Percentiles rank a stretch among this genome's conserved stretches.
These are phyloP conservation scores for Sabellastarte sp. DNA, from an alignment of 2,888 invertebrate species.

Conservation along the genomic window DNA sequence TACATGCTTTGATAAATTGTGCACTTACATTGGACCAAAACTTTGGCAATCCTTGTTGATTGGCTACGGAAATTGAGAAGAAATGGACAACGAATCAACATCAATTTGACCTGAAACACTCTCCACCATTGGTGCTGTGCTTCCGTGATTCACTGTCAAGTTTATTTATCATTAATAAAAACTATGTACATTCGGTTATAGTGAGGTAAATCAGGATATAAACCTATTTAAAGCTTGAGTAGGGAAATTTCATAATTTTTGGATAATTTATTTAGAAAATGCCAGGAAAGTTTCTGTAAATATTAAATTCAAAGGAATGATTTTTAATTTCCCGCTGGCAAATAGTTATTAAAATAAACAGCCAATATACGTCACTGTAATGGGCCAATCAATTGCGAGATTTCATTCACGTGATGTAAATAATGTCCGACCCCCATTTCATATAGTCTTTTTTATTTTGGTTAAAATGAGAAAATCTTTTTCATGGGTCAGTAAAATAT, in stretches of 20 bases:
- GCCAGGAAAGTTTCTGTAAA: too few species aligned
- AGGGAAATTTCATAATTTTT: too few species aligned
- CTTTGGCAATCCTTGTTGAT: conserved; percentile 73
- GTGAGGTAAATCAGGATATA: too few species aligned
- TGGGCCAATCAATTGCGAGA: not conserved
- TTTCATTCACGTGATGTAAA: not conserved
- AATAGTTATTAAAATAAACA: not conserved
- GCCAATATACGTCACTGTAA: not conserved
- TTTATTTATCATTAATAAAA: too few species aligned
- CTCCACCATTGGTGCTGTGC: conserved; percentile 47
- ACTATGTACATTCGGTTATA: too few species aligned
- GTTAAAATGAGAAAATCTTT: too few species aligned
- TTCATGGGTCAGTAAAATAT: not conserved
- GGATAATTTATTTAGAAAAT: too few species aligned
- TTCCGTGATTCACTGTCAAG: too few species aligned
- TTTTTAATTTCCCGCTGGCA: not conserved
- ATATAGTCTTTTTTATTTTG: not conserved
- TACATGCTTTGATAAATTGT: too few species aligned
- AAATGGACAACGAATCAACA: conserved; percentile 74
- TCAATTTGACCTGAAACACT: conserved; percentile 33
- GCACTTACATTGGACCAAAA: conserved; percentile 71
- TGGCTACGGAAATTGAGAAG: conserved; percentile 73
- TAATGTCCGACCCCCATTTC: too few species aligned
- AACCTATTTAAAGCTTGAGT: too few species aligned
- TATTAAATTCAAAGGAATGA: too few species aligned